A percentile compares a stretch with the other conserved stretches of the same genome.
Conservation (phyloP, 1,140 invertebrate genomes). For the Caenorhabditis inopinata region DNA sequence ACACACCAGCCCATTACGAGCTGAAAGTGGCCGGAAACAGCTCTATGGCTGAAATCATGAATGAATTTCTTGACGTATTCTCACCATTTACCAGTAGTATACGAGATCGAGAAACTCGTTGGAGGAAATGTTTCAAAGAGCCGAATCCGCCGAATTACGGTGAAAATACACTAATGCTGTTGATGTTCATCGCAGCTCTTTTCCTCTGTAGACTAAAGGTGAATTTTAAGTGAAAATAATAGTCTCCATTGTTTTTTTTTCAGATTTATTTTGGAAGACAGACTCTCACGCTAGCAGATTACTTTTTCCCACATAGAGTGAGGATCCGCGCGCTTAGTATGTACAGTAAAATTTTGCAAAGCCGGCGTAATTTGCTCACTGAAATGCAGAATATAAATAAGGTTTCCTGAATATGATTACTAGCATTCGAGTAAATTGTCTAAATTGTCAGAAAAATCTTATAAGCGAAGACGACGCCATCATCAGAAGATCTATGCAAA, state of each 20-base stretch:
- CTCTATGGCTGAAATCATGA: neutral
- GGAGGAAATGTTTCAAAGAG: constrained; percentile 30
- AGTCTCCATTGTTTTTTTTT: too few relatives aligned
- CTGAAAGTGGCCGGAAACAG: constrained; percentile 40
- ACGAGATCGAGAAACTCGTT: constrained; percentile 10
- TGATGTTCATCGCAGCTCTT: constrained; percentile 19
- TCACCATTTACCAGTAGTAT: constrained; percentile 24
- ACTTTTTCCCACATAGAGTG: constrained; percentile 36
- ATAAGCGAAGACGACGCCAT: constrained; percentile 11
- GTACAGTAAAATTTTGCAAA: constrained; percentile 30
- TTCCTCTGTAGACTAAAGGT: constrained; percentile 26
- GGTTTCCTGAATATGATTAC: neutral
- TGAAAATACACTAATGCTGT: neutral
- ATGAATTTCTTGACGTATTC: constrained; percentile 28
- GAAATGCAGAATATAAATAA: neutral
- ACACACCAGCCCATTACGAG: constrained; percentile 42
- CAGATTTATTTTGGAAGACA: constrained; percentile 34
- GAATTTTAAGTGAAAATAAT: too few relatives aligned
- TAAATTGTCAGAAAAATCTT: neutral
- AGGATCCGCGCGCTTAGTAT: constrained; percentile 19
- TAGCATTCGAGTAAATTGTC: neutral
- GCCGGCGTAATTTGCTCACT: neutral
- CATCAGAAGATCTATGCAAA: constrained; percentile 22
- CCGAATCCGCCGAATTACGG: constrained; percentile 36
- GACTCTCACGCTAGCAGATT: constrained; percentile 24